These are phyloP conservation scores for Sciurus vulgaris DNA, from an alignment of 2,797 vertebrate species.

Conservation along the genomic window DNA sequence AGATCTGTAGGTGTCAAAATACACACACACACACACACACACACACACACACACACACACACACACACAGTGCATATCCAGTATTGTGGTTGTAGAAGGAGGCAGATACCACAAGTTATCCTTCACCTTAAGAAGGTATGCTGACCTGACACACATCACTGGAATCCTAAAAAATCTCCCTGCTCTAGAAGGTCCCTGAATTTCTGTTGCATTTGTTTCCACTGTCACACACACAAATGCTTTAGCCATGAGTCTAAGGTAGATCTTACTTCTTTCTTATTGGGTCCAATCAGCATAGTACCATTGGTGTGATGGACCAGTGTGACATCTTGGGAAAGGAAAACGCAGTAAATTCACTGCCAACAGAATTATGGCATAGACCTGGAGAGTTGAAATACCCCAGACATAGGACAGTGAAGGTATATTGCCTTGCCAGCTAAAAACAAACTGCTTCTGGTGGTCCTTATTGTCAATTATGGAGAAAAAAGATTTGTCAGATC, in stretches of 20 bases:
- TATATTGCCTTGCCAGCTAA: not conserved
- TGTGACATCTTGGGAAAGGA: not conserved
- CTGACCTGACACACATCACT: not conserved
- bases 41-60: too few relatives aligned
- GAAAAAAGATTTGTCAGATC: not conserved
- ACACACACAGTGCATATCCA: not conserved
- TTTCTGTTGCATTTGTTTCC: not conserved
- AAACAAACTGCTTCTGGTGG: not conserved
- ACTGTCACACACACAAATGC: not conserved
- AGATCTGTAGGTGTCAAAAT: not conserved
- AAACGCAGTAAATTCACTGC: not conserved
- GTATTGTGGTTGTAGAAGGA: not conserved
- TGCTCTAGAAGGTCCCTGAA: not conserved
- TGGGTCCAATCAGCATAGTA: not conserved
- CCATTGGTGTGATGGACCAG: not conserved
- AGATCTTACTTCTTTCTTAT: not conserved
- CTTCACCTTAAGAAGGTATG: not conserved
- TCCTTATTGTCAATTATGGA: not conserved
- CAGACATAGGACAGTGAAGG: not conserved
- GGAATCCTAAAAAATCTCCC: not conserved
- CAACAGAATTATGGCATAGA: not conserved
- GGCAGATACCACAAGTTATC: not conserved
- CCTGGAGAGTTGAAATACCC: not conserved
- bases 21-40: too few relatives aligned
- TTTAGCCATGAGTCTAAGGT: not conserved